Conservation (phyloP, 2,797 vertebrate species). For the Momotus momota region DNA sequence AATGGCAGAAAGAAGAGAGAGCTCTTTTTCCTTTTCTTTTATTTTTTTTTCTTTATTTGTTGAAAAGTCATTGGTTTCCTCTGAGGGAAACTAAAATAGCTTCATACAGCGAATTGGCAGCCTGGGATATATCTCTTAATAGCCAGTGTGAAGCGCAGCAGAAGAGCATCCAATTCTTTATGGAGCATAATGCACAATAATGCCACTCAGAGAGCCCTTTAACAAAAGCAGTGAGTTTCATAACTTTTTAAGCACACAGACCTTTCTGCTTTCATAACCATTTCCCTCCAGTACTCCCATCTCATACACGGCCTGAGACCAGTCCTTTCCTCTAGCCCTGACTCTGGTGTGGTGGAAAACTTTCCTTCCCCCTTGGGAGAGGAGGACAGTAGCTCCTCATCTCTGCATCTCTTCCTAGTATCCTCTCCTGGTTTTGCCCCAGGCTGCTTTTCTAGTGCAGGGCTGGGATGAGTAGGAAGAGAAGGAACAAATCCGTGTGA, state of each 20-base stretch:
- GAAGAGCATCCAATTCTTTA: background rate
- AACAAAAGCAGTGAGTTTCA: background rate
- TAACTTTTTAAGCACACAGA: background rate
- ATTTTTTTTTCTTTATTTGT: background rate
- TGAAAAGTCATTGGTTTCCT: conserved; percentile 23
- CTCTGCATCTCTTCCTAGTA: background rate
- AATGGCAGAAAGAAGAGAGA: conserved; percentile 13
- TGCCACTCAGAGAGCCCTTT: background rate
- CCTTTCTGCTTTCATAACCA: background rate
- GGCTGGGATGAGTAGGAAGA: background rate
- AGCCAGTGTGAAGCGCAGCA: background rate
- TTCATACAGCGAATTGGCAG: background rate
- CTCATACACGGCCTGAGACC: background rate
- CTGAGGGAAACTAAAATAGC: conserved; percentile 53
- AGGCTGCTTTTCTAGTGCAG: background rate
- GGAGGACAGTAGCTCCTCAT: background rate
- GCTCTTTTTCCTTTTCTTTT: background rate
- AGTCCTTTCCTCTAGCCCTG: background rate
- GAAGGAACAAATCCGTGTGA: background rate
- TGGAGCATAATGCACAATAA: background rate
- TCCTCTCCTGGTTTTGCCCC: background rate
- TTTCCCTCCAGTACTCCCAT: background rate
- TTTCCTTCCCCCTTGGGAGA: background rate
- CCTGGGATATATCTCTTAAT: conserved; percentile 15
- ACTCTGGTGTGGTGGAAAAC: fast-evolving